A percentile compares a stretch with the other conserved stretches of the same genome.
phyloP scores from a whole-genome alignment of 2,113 vertebrate species.

The Lamprotornis superbus region DNA sequence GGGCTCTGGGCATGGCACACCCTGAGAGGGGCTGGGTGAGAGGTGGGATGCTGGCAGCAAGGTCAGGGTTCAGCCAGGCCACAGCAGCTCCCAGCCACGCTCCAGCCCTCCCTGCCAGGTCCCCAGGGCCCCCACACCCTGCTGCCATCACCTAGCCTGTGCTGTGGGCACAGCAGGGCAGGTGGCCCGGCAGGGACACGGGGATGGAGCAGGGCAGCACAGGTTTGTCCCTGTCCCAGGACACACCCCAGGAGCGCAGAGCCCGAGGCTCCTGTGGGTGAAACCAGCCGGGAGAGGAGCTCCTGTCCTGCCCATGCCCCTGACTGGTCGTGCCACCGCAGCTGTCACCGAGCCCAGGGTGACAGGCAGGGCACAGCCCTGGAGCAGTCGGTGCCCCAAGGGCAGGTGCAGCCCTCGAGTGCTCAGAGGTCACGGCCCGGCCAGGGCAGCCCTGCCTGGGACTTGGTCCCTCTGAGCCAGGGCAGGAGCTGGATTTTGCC shows the following conservation, averaged over 20 bases:
- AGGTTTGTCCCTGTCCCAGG: neutral
- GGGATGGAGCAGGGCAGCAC: neutral
- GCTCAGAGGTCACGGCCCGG: neutral
- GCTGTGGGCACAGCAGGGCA: neutral
- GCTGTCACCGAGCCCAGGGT: neutral
- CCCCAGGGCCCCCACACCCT: too few species aligned
- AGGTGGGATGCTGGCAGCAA: neutral
- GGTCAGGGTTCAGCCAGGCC: neutral
- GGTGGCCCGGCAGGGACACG: fast-evolving
- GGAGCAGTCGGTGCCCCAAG: neutral
- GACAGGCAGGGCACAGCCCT: neutral
- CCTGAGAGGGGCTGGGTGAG: fast-evolving
- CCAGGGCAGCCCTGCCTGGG: neutral
- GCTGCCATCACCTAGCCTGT: neutral
- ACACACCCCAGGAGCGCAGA: fast-evolving
- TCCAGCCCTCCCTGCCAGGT: neutral
- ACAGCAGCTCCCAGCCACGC: neutral
- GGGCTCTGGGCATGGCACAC: neutral
- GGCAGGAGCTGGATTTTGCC: neutral
- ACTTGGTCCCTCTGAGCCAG: neutral
- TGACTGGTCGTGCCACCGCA: fast-evolving
- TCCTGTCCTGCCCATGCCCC: neutral
- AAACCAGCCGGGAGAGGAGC: neutral
- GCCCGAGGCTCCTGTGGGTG: neutral
- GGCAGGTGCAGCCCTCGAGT: fast-evolving